A percentile compares a stretch with the other conserved stretches of the same genome.
Conservation (phyloP, 2,888 invertebrate species). For the Lasioglossum villosulum region DNA sequence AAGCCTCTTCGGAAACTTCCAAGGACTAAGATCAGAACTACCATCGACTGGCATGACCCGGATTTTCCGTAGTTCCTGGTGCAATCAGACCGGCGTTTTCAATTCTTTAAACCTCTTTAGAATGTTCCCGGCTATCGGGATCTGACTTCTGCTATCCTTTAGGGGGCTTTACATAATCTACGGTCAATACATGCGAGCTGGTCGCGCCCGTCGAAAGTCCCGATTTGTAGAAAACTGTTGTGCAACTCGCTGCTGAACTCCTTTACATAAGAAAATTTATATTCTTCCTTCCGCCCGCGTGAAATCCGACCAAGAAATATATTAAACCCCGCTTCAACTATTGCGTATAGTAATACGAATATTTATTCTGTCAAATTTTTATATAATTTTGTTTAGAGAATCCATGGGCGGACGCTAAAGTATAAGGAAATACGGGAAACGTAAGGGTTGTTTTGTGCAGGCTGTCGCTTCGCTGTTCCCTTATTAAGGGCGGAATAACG, state of each 20-base stretch:
- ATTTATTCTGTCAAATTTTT: not conserved
- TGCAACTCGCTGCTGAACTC: not conserved
- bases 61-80: conserved; percentile 22
- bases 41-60: conserved; percentile 37
- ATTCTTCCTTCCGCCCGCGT: not conserved
- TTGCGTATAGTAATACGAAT: not conserved
- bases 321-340: not conserved
- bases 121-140: not conserved
- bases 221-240: not conserved
- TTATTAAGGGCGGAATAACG: conserved; percentile 8
- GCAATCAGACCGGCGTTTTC: conserved; percentile 4
- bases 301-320: not conserved
- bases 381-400: not conserved
- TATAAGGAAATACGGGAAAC: not conserved
- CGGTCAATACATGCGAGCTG: not conserved
- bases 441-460: not conserved
- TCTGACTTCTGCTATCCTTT: not conserved
- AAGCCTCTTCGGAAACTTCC: conserved; percentile 41
- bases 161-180: conserved; percentile 8
- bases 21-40: conserved; percentile 44
- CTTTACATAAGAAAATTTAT: not conserved
- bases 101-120: conserved; percentile 5
- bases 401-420: not conserved
- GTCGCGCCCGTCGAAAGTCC: not conserved
- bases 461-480: not conserved